Evolutionary conservation across 2,113 vertebrate species (phyloP).

Genomic region (Cephalopterus ornatus): DNA sequence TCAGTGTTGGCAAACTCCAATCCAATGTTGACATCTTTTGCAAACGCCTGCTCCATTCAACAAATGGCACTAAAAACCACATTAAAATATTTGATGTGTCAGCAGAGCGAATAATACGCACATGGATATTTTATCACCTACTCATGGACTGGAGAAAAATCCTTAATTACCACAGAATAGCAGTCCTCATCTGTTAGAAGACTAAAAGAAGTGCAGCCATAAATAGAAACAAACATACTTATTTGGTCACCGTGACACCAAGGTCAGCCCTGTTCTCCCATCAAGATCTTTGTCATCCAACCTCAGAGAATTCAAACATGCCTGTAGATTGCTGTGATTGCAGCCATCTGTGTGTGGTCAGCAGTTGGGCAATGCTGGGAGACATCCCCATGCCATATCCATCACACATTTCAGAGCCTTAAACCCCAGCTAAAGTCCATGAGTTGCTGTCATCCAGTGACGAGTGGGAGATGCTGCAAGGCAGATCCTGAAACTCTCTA

Average conservation of each 20-base stretch:
- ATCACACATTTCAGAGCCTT: accelerated
- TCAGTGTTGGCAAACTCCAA: not conserved
- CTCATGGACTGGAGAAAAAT: not conserved
- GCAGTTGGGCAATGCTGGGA: not conserved
- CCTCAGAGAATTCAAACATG: not conserved
- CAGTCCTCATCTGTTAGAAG: not conserved
- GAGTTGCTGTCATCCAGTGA: accelerated
- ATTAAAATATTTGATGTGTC: not conserved
- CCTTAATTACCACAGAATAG: not conserved
- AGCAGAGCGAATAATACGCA: not conserved
- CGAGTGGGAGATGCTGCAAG: not conserved
- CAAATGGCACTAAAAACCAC: not conserved
- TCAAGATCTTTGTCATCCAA: not conserved
- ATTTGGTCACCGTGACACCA: not conserved
- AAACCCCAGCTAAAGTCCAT: not conserved
- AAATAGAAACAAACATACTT: not conserved
- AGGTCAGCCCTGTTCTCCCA: not conserved
- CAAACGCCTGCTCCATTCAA: not conserved
- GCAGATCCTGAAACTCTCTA: too few relatives aligned
- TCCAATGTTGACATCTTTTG: not conserved
- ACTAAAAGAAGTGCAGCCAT: not conserved
- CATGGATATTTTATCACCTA: not conserved
- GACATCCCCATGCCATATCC: not conserved
- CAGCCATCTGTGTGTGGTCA: not conserved
- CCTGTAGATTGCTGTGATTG: not conserved